Base-by-base conservation (phyloP, 2,888 invertebrate species). In the Ennomos quercinarius region DNA sequence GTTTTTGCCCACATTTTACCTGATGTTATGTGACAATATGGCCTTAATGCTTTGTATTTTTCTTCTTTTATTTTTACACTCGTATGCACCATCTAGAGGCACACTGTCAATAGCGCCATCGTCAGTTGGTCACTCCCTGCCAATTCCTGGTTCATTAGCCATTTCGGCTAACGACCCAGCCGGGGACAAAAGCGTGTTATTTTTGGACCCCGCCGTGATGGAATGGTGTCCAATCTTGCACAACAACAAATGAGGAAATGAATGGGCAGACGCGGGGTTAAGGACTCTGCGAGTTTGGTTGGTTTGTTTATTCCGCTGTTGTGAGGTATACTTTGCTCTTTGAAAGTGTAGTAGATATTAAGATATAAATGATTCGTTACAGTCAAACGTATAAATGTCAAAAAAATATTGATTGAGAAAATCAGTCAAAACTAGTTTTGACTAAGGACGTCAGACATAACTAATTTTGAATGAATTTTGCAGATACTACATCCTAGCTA, bases 61-160 rank as follows among this genome's bases (percentile, higher is more conserved):
- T 17, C 17, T 27, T 27, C 6, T 27, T 27, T 27, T 27, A 6
- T 6, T 27, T 27, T 27, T 27, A 5, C 27, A 27, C 27, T 27
- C 27, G 6, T n/a, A n/a, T 52, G 53, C 57, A 4, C 47, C 39
- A 61, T 61, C 60, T 12, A 61, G 27, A 27, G 6, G 61, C 6
- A 8, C 10, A n/a, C 3, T 9, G 6, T 13, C 12, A 8, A 39
- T 8, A 59, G 57, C 45, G 12, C 44, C 10, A 59, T 61, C 45
- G 17, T 42, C 69, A 71, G 77, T 76, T 64, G 76, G 83, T 84
- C 83, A 82, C 84, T 79, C 84, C 86, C 85, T 81, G 86, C 83
- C 88, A 87, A 89, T 89, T 89, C 82, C 74, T 71, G 83, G 80
- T 91, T 91, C 91, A 91, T 91, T 91, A 91, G 89, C 77, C 68